Evolutionary conservation across 2,797 vertebrate genomes (phyloP), one percentile per base, ranked within the genome.

Genomic region (Pterois miles): DNA sequence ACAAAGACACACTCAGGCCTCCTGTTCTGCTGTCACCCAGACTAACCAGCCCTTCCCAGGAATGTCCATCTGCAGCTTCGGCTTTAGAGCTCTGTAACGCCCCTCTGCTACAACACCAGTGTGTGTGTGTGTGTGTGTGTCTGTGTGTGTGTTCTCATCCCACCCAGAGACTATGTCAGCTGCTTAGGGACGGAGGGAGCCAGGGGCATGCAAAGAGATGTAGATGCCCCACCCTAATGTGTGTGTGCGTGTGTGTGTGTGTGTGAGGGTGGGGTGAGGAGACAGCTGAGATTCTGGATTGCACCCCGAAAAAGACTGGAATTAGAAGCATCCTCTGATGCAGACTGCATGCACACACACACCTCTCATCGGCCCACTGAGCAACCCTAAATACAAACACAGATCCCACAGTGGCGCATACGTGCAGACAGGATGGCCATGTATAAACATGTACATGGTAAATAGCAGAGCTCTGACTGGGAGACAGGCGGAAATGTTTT

Each of bases 281-380:
- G 91, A 95, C 94, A 95, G 95, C 94, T 95, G 94, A 93, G 93
- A 95, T 95, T 95, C 94, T 89, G 62, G 87, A 73, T 91, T 88
- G 86, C 88, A 88, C 90, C 93, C 88, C 66, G 66, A 91, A 93
- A 94, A 91, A 88, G 90, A 84, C 86, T 89, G 93, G 93, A 94
- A 96, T 95, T 90, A 91, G 93, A 95, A 93, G 92, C 93, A 94
- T 94, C 91, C 89, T 91, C 79, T 81, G 71, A 91, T 77, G 84
- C 64, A 60, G 63, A 58, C 67, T 29, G 18, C 74, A 65, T 1
- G 13, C 52, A 50, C 76, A 78, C 80, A 72, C 76, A 67, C 67
- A 70, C 80, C 33, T 74, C 74, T 85, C 74, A 64, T 36, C 75
- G 13, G 63, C 65, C 59, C 72, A 71, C 52, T 12, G 43, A 82